Evolutionary conservation across 1,140 invertebrate genomes (phyloP), one percentile per base, ranked within the genome.

Genomic region (Samia ricini): DNA sequence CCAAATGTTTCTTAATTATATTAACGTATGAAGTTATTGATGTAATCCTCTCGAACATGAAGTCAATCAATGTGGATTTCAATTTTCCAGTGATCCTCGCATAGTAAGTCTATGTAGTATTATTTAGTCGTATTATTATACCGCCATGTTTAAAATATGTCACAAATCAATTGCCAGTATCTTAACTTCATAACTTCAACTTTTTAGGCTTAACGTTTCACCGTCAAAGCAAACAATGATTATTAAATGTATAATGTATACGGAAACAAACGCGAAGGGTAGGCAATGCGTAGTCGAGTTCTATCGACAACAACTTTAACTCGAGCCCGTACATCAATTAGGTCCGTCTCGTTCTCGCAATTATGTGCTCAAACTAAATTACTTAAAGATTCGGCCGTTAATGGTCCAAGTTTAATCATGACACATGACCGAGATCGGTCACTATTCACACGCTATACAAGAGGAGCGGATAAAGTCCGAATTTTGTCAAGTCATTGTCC

Each of bases 291-390:
- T 42, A 10, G 26, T 42, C n/a, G 33, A 15, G 7, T 42, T 42
- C 33, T 64, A 67, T 64, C 68, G 74, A 77, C 72, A 72, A 69
- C 63, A 68, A 74, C 68, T 77, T 72, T 21, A 52, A 84, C 82
- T 76, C 70, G 71, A 76, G 77, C 77, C 79, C 81, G 67, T 68
- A 68, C 79, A 79, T 86, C 85, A 83, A 88, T 88, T 89, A 88
- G 77, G 72, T 87, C 83, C 76, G 82, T 87, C 82, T 85, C 80
- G 78, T 85, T 87, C 84, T 74, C 80, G 83, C 85, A 88, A 89
- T 89, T 89, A 89, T 88, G 81, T 88, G 78, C 83, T 89, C 81
- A 83, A 76, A 80, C 77, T 77, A 86, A 89, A 89, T 87, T 86
- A 82, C 84, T 88, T 77, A 76, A 85, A 87, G 83, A 89, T 86